Evolutionary conservation across 2,797 vertebrate genomes (phyloP), one percentile per base, ranked within the genome.

Genomic region (Schizothorax lantsangensis): DNA sequence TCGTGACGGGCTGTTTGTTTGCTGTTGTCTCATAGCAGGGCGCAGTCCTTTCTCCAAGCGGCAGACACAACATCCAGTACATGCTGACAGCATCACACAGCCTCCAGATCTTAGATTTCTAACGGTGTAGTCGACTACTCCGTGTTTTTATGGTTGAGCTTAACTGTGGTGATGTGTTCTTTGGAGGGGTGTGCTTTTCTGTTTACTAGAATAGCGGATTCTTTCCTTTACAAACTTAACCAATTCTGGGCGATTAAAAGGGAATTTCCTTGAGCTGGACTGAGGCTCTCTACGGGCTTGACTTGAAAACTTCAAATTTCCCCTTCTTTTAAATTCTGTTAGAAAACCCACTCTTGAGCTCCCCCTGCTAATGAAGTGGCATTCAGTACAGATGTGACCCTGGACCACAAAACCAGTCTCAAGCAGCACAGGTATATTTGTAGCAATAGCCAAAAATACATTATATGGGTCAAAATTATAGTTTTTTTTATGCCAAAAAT

Each of bases 51-150:
- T 89, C 84, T 91, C 83, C 94, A 94, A 77, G 94, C 95, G 87
- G 94, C 95, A 94, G 94, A 95, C 92, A 94, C 96, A 91, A 95
- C 95, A 84, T 96, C 96, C 93, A 96, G 96, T 93, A 95, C 94
- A 94, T 96, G 96, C 94, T 96, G 95, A 96, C 94, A 64, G 64
- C 89, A 84, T 69, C 82, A 93, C 88, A 91, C 93, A 91, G 47
- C 91, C 89, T 92, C 91, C 93, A 92, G 80, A 64, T 72, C 73
- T 75, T 89, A 89, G 40, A 88, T 86, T 62, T 84, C 79, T 54
- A 73, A 71, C 38, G 83, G 73, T 84, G 83, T 84, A 84, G 83
- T 84, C 43, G 6, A 68, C 33, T 54, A 11, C 71, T 36, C 43
- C 43, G 15, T 78, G 45, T 84, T 78, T 40, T 84, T 49, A 84